Evolutionary conservation across 2,888 invertebrate species (phyloP), one percentile per base, ranked within the genome.

Genomic region (Cacoxenus indagator): DNA sequence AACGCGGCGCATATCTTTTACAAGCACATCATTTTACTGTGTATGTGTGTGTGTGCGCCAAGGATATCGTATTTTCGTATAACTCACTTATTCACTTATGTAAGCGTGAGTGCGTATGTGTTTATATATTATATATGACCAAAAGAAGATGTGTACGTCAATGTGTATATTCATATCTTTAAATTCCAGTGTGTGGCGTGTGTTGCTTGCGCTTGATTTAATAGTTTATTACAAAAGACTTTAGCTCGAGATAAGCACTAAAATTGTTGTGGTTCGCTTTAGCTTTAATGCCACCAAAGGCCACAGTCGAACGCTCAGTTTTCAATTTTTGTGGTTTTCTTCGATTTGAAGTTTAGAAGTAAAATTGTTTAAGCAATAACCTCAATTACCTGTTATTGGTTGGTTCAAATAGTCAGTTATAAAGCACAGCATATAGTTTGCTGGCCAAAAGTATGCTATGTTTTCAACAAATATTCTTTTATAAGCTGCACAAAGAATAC

Each of bases 181-280:
- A 51, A 51, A 51, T 51, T 55, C 65, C 43, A 59, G 54, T 61
- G 67, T 62, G 57, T 61, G 65, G 78, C 77, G 78, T 80, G 80
- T 77, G 81, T 78, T 77, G 79, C 81, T 80, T 81, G 81, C 76
- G 79, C 78, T 81, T 80, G 79, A 80, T 80, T 80, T 80, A 80
- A 80, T 81, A 80, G 80, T 80, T 80, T 80, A 80, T 80, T 80
- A 80, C n/a, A n/a, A 80, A 55, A 55, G 55, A 55, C 55, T 55
- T 55, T 55, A 9, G 55, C 55, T 55, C 55, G 27, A 55, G 80
- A 80, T 80, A 81, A 78, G 80, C 78, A 78, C 73, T 62, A 26
- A 77, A 79, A 80, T 78, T 80, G 55, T 27, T 45, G 6, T 45
- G 43, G 26, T 62, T 9, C 45, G 37, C 8, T 37, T 37, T 14